Conservation (phyloP, 2,113 vertebrate genomes). For the Cepphus grylle region DNA sequence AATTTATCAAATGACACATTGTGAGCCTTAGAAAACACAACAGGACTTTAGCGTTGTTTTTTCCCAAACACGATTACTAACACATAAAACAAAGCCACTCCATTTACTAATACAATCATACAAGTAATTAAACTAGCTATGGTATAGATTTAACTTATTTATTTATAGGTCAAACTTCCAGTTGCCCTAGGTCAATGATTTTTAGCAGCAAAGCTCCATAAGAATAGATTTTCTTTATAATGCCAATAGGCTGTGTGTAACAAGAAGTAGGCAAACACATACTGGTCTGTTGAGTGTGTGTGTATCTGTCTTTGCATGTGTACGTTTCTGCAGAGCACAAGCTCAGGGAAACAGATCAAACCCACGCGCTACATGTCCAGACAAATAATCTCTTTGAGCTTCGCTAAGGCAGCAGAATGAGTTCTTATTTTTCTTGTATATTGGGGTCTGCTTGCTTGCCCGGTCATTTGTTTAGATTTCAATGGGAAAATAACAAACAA, state of each 20-base stretch:
- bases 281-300: background rate
- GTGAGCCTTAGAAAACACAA: background rate
- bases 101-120: background rate
- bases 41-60: background rate
- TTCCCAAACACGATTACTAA: background rate
- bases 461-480: background rate
- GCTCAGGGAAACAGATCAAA: background rate
- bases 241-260: background rate
- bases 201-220: background rate
- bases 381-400: background rate
- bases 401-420: background rate
- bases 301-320: background rate
- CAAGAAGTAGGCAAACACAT: background rate
- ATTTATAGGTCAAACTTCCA: background rate
- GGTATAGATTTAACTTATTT: background rate
- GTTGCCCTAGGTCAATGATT: background rate
- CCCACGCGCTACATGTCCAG: background rate
- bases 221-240: conserved; percentile 24
- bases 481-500: background rate
- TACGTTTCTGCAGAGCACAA: background rate
- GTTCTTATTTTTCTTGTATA: background rate
- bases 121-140: background rate
- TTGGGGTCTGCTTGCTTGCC: background rate
- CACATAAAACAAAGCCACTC: background rate
- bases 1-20: background rate